These are phyloP conservation scores for Drosophila subpulchrella DNA, from an alignment of 1,140 invertebrate species.

Conservation along the genomic window DNA sequence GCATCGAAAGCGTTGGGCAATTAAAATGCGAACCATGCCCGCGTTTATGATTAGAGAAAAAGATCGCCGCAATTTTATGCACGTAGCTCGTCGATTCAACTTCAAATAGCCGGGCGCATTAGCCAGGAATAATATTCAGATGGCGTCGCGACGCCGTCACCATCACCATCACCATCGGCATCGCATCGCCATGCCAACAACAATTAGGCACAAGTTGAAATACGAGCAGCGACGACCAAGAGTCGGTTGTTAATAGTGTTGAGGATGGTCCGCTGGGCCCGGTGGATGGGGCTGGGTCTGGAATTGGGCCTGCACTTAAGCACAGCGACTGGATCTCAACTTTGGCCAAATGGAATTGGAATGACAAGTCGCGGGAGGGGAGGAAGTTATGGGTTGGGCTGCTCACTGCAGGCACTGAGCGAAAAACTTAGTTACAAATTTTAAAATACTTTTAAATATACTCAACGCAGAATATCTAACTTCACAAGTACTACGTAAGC, in stretches of 20 bases:
- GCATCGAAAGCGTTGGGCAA: slow-evolving; percentile 33
- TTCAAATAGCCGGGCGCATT: slow-evolving; percentile 49
- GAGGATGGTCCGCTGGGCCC: slow-evolving; percentile 28
- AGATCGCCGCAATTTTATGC: slow-evolving; percentile 69
- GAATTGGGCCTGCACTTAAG: slow-evolving; percentile 65
- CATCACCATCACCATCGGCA: not conserved
- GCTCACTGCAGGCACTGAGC: not conserved
- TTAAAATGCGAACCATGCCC: slow-evolving; percentile 65
- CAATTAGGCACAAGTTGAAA: slow-evolving; percentile 52
- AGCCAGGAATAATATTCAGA: slow-evolving; percentile 45
- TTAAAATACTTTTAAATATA: too few relatives aligned
- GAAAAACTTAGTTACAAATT: not conserved
- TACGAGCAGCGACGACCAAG: slow-evolving; percentile 28
- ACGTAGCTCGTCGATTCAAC: slow-evolving; percentile 57
- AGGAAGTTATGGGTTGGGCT: slow-evolving; percentile 14
- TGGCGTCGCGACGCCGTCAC: slow-evolving; percentile 26
- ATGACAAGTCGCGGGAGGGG: slow-evolving; percentile 50
- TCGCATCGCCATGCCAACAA: slow-evolving; percentile 35
- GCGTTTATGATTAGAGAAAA: slow-evolving; percentile 67
- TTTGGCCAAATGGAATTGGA: slow-evolving; percentile 76
- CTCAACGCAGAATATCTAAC: too few relatives aligned
- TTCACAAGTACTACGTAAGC: too few relatives aligned
- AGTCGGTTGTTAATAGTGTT: slow-evolving; percentile 29
- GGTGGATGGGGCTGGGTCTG: slow-evolving; percentile 2
- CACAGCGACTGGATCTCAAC: slow-evolving; percentile 73